Base-by-base conservation (phyloP, 2,797 vertebrate genomes). In the Macroramphosus scolopax region DNA sequence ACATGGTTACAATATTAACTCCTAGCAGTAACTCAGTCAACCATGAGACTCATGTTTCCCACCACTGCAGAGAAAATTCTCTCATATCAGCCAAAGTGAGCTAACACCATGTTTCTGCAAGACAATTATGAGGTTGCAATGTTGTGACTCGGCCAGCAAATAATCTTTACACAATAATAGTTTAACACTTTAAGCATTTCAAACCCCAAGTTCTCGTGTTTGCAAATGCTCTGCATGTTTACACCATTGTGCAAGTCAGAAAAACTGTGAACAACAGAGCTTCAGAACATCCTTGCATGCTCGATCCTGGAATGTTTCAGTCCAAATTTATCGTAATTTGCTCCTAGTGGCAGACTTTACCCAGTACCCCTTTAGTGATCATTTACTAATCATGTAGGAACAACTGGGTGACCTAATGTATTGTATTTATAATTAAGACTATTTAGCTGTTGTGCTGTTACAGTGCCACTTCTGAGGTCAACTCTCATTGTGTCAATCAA, bases 261-360 rank as follows among this genome's bases (percentile, higher is more conserved):
- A 26, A 29, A 50, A 11, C 8, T 29, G 10, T 1, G 8, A 4
- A 34, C 48, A 60, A 36, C n/a, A 25, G 14, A 47, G 10, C 46
- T 52, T 45, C n/a, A n/a, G n/a, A 6, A 31, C 20, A 9, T 40
- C 41, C 29, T 25, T 68, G 81, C 83, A 80, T 86, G 78, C 33
- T 60, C 57, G 47, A 33, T 75, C 53, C 51, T n/a, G n/a, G n/a
- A n/a, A n/a, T n/a, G n/a, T n/a, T n/a, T n/a, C n/a, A n/a, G n/a
- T n/a, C n/a, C n/a, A n/a, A n/a, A n/a, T n/a, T n/a, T 37, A 24
- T 68, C 37, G 47, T 53, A 31, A 47, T 51, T 69, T 37, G 48
- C n/a, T n/a, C n/a, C n/a, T n/a, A n/a, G n/a, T 56, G 14, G 22
- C 7, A 14, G 14, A 33, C 8, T 56, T 50, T 10, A 44, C 33